These are phyloP conservation scores for Muscicapa comitata DNA, from an alignment of 2,797 vertebrate species.

Conservation along the genomic window DNA sequence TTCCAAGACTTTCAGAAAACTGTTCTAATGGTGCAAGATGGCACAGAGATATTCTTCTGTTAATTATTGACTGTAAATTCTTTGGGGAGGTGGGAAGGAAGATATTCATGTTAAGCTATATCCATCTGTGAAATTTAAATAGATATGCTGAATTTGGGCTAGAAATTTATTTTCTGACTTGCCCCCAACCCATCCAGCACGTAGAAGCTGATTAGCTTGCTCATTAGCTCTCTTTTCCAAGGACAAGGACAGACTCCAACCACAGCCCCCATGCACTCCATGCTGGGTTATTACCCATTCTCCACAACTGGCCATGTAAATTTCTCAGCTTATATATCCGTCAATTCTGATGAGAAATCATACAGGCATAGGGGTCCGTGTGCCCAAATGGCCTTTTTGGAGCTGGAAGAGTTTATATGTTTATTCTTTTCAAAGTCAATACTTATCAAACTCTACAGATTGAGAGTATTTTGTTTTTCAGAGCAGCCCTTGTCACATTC, in stretches of 20 bases:
- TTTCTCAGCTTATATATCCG: neutral
- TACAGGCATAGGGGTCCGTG: neutral
- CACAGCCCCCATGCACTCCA: neutral
- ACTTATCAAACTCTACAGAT: constrained; percentile 25
- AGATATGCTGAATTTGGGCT: neutral
- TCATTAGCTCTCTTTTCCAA: neutral
- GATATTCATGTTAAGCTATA: neutral
- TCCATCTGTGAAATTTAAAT: neutral
- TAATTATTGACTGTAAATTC: neutral
- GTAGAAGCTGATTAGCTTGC: neutral
- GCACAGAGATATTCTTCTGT: neutral
- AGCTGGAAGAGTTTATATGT: neutral
- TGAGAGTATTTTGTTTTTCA: constrained; percentile 19
- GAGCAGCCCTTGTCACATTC: constrained; percentile 22
- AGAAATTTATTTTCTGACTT: neutral
- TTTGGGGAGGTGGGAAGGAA: neutral
- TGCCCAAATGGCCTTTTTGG: neutral
- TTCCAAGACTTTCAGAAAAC: neutral
- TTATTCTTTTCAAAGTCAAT: neutral
- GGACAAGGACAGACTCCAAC: neutral
- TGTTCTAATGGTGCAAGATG: neutral
- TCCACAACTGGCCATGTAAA: neutral
- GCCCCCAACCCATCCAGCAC: neutral
- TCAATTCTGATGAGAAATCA: neutral
- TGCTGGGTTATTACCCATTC: neutral